phyloP scores from a whole-genome alignment of 2,113 vertebrate genomes.

The Chaenocephalus aceratus region DNA sequence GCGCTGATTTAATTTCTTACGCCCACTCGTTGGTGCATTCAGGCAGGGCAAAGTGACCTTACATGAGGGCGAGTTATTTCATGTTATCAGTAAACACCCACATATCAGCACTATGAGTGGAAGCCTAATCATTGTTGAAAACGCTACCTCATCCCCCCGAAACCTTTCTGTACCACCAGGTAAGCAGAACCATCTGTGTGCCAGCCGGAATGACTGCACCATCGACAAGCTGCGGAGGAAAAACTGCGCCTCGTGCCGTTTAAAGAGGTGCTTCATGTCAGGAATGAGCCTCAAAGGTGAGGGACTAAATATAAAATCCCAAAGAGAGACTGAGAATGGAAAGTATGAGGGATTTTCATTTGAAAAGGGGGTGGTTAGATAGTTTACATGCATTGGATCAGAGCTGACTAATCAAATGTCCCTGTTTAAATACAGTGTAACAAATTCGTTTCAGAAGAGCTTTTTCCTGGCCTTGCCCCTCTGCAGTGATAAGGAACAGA shows the following conservation, averaged over 20 bases:
- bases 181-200: constrained; percentile 98
- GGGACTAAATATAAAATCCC: constrained; percentile 1
- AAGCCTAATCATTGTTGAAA: constrained; percentile 34
- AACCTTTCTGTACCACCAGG: constrained; percentile 80
- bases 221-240: constrained; percentile 96
- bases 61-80: constrained; percentile 43
- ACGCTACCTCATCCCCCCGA: constrained; percentile 21
- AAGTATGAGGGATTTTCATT: neutral
- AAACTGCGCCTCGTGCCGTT: constrained; percentile 93
- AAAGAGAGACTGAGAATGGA: neutral
- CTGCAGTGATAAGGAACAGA: constrained; percentile 18
- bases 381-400: constrained; percentile 13
- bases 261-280: constrained; percentile 95
- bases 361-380: constrained; percentile 18
- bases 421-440: constrained; percentile 41
- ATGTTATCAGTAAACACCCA: constrained; percentile 71
- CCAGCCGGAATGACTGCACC: constrained; percentile 98
- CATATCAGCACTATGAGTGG: constrained; percentile 60
- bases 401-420: constrained; percentile 44
- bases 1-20: constrained; percentile 64
- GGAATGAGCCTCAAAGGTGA: constrained; percentile 98
- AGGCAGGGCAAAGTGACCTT: constrained; percentile 70
- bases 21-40: constrained; percentile 55
- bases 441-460: constrained; percentile 31
- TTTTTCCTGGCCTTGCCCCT: constrained; percentile 13